Evolutionary conservation across 2,888 invertebrate genomes (phyloP).

Genomic region (Oscheius sp.): DNA sequence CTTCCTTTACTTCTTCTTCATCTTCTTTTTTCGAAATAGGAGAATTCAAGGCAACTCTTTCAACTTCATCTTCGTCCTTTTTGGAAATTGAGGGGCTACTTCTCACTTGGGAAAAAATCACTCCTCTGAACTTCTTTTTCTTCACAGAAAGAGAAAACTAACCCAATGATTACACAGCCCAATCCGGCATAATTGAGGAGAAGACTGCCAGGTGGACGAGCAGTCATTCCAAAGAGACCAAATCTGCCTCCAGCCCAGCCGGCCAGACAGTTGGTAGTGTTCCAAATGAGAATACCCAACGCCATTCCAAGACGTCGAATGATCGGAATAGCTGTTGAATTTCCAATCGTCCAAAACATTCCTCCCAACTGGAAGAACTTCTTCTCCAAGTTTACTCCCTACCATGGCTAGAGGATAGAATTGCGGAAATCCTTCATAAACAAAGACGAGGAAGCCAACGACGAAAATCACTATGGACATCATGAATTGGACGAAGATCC

Average conservation of each 20-base stretch:
- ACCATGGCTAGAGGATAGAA: slow-evolving; percentile 74
- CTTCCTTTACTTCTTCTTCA: slow-evolving; percentile 16
- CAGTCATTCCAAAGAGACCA: slow-evolving; percentile 62
- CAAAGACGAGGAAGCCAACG: slow-evolving; percentile 71
- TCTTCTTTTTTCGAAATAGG: slow-evolving; percentile 20
- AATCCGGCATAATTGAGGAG: slow-evolving; percentile 64
- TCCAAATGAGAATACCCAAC: slow-evolving; percentile 74
- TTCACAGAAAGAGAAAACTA: not conserved
- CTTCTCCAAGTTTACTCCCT: too few relatives aligned
- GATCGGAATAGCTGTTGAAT: slow-evolving; percentile 71
- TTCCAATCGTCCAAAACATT: slow-evolving; percentile 73
- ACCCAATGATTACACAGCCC: slow-evolving; percentile 63
- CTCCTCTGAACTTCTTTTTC: slow-evolving; percentile 43
- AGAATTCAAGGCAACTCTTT: slow-evolving; percentile 40
- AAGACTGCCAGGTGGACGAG: slow-evolving; percentile 49
- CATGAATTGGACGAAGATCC: slow-evolving; percentile 74
- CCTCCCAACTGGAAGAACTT: too few relatives aligned
- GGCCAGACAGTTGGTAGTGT: slow-evolving; percentile 71
- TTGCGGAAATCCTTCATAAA: slow-evolving; percentile 67
- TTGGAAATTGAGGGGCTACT: slow-evolving; percentile 33
- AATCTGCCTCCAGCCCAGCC: slow-evolving; percentile 70
- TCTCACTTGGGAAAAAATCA: slow-evolving; percentile 61
- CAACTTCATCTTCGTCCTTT: slow-evolving; percentile 27
- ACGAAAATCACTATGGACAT: slow-evolving; percentile 71
- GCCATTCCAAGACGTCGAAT: slow-evolving; percentile 66